Percentiles rank a stretch among this genome's conserved stretches.
Conservation (phyloP, 2,797 vertebrate genomes). For the Urocyon cinereoargenteus region DNA sequence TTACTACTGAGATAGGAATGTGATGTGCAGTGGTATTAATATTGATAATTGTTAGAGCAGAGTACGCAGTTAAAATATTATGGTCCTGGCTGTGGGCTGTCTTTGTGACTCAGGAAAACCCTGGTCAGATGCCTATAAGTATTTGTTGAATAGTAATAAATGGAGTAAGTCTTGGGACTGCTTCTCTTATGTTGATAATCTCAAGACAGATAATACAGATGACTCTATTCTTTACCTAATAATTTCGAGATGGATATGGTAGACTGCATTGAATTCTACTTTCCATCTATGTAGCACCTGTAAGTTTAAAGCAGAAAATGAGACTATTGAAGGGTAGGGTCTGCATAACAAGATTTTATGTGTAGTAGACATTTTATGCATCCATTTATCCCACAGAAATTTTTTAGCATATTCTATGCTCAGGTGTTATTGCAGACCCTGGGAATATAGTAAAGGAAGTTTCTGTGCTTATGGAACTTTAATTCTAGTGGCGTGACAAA, state of each 20-base stretch:
- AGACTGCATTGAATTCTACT: neutral
- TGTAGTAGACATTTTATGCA: neutral
- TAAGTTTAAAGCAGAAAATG: constrained; percentile 12
- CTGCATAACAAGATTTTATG: neutral
- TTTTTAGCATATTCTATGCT: neutral
- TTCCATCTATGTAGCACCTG: neutral
- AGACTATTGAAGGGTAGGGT: neutral
- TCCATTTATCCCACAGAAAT: neutral
- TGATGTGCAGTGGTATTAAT: neutral
- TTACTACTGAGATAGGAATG: neutral
- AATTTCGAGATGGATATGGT: neutral
- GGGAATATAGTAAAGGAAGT: neutral
- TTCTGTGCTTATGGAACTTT: neutral
- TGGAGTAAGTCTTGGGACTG: neutral
- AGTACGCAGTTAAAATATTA: neutral
- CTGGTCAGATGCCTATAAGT: neutral
- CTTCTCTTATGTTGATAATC: neutral
- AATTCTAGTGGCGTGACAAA: neutral
- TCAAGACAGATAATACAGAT: constrained; percentile 18
- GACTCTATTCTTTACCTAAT: neutral
- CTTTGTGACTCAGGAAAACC: neutral
- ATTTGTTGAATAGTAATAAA: neutral
- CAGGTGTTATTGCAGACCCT: constrained; percentile 10
- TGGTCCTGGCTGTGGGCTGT: neutral
- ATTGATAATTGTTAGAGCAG: neutral